A percentile compares a stretch with the other conserved stretches of the same genome.
Conservation (phyloP, 1,140 invertebrate species). For the Antheraea pernyi region DNA sequence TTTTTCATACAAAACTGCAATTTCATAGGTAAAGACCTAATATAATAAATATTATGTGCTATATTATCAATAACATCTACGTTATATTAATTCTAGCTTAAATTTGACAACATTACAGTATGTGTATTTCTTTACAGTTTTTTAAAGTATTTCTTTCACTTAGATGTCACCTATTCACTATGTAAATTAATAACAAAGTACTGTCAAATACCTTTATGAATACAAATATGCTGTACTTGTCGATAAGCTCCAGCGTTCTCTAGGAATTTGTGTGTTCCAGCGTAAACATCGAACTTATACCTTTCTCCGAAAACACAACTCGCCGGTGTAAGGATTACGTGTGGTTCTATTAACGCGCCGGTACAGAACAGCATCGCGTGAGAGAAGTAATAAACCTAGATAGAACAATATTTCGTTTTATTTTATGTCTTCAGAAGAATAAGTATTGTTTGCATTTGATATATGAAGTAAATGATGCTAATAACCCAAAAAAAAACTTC, state of each 20-base stretch:
- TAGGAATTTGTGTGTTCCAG: constrained; percentile 50
- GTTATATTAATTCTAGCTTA: too few relatives aligned
- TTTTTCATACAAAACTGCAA: too few relatives aligned
- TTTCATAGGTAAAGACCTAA: too few relatives aligned
- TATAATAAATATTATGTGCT: too few relatives aligned
- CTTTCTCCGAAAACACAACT: constrained; percentile 57
- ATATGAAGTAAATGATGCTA: neutral
- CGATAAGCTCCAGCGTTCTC: constrained; percentile 39
- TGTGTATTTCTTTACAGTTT: too few relatives aligned
- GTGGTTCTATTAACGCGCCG: constrained; percentile 58
- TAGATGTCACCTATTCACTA: too few relatives aligned
- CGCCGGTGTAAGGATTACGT: constrained; percentile 59
- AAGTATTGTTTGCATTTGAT: too few relatives aligned
- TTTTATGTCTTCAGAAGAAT: neutral
- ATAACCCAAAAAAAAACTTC: neutral
- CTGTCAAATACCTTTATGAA: constrained; percentile 50
- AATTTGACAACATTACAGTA: too few relatives aligned
- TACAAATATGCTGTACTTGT: constrained; percentile 46
- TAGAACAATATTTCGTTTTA: constrained; percentile 11
- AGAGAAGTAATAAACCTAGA: constrained; percentile 55
- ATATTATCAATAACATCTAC: too few relatives aligned
- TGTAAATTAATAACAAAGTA: neutral
- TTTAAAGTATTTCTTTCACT: too few relatives aligned
- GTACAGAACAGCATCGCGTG: constrained; percentile 65
- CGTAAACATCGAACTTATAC: constrained; percentile 54